Base-by-base conservation (phyloP, 1,140 invertebrate genomes). In the Ptiloglossa arizonensis region DNA sequence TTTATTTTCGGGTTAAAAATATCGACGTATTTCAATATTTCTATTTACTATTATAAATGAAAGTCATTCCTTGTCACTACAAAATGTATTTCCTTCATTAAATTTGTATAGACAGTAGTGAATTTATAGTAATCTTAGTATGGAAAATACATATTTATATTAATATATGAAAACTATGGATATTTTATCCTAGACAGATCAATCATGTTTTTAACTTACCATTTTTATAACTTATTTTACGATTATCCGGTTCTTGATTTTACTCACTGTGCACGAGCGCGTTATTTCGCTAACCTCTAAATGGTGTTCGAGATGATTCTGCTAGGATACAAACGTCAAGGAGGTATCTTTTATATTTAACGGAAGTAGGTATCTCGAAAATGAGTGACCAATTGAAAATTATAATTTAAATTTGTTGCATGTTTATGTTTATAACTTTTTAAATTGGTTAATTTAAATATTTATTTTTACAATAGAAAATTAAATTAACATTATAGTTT, bases 261-360 rank as follows among this genome's bases (percentile, higher is more conserved):
- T n/a, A n/a, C n/a, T 63, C 56, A 80, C 59, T 70, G 57, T 69
- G 15, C 59, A 52, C 27, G n/a, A 54, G 57, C 15, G n/a, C 38
- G 41, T 41, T 69, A 52, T 19, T 60, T 62, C 15, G 8, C 4
- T 71, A 71, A 77, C 74, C 67, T 77, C 32, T 29, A 62, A 71
- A 71, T 41, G n/a, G 63, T 62, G 54, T 77, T 77, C 74, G 67
- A 71, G 56, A 77, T 48, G 57, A 63, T 77, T 77, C 74, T 70
- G 27, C 41, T 68, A 57, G 27, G 41, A 56, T 29, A 67, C 24
- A 70, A 76, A 22, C 54, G 2, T 41, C 27, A 68, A 63, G 32
- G 1, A 46, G 48, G 48, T 66, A 15, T 59, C 24, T 1, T 72
- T 57, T 44, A 64, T n/a, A 69, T 11, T 27, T 13, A 59, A 57